phyloP scores from a whole-genome alignment of 2,797 vertebrate species.

The Buceros bicornis region DNA sequence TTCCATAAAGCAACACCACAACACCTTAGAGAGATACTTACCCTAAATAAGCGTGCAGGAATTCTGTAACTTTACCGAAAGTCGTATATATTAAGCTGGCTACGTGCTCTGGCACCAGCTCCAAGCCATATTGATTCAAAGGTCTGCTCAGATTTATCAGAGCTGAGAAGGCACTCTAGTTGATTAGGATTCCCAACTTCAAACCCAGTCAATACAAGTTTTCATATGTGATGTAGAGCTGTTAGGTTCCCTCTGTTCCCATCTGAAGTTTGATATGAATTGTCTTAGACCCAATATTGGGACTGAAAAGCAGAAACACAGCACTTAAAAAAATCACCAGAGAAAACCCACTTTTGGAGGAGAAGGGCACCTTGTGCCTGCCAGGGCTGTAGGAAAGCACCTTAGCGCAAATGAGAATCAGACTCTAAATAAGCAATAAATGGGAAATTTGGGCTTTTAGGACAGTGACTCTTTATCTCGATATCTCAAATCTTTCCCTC shows the following conservation, averaged over 20 bases:
- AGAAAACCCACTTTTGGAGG: background rate
- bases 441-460: background rate
- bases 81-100: constrained; percentile 7
- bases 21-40: background rate
- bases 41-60: background rate
- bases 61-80: constrained; percentile 39
- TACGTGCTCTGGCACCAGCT: background rate
- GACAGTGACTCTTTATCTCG: background rate
- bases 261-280: background rate
- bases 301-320: background rate
- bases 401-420: background rate
- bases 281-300: background rate
- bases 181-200: constrained; percentile 52
- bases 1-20: background rate
- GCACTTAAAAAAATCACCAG: background rate
- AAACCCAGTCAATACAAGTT: background rate
- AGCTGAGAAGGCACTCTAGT: constrained; percentile 36
- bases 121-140: constrained; percentile 36
- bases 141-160: constrained; percentile 57
- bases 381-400: background rate
- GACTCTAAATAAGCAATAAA: background rate
- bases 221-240: background rate
- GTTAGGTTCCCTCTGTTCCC: background rate
- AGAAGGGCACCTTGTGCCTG: background rate
- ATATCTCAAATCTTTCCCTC: background rate